These are phyloP conservation scores for Myodes glareolus DNA, from an alignment of 2,113 vertebrate species.

Conservation along the genomic window DNA sequence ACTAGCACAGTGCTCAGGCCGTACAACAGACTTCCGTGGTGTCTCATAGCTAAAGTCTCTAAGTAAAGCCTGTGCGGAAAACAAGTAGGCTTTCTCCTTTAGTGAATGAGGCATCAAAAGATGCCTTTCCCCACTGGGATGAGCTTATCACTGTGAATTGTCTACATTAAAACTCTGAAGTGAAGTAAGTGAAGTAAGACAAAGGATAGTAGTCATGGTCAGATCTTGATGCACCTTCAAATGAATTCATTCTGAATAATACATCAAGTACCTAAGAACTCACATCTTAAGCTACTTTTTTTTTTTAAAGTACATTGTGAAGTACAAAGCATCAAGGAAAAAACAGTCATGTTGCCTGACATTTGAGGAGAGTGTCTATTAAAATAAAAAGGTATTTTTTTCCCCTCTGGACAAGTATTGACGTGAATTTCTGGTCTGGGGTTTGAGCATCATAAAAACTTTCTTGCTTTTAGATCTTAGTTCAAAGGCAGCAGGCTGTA, in stretches of 20 bases:
- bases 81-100: neutral
- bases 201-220: conserved; percentile 46
- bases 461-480: conserved; percentile 64
- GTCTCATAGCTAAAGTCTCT: neutral
- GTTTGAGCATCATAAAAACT: conserved; percentile 31
- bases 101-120: conserved; percentile 50
- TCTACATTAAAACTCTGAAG: conserved; percentile 22
- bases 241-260: conserved; percentile 71
- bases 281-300: conserved; percentile 52
- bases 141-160: conserved; percentile 39
- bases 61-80: neutral
- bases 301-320: conserved; percentile 60
- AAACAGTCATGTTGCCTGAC: conserved; percentile 7
- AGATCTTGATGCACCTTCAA: conserved; percentile 64
- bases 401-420: neutral
- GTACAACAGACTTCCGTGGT: neutral
- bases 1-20: neutral
- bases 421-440: conserved; percentile 26
- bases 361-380: conserved; percentile 38
- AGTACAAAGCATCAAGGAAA: conserved; percentile 53
- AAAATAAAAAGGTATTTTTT: neutral
- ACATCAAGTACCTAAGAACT: conserved; percentile 70
- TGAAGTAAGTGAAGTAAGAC: conserved; percentile 34
- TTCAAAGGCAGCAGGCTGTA: conserved; percentile 54
- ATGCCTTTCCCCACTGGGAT: neutral